Base-by-base conservation (phyloP, 1,140 invertebrate genomes). In the Bombus sibiricus region DNA sequence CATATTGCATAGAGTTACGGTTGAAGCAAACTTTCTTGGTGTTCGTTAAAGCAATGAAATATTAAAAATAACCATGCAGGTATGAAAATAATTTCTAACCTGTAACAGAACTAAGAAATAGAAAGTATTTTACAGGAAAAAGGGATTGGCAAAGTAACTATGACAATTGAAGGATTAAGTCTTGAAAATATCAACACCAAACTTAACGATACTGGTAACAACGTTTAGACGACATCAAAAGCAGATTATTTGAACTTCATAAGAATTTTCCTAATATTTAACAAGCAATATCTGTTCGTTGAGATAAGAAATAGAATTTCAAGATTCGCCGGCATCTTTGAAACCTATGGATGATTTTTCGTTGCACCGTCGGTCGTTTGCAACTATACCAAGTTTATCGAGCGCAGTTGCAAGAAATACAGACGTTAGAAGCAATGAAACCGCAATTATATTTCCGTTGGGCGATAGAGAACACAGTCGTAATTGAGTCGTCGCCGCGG, bases 401-500 rank as follows among this genome's bases (percentile, higher is more conserved):
- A 9, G 1, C 32, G 6, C 18, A 13, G 15, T 1, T 1, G 53
- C 39, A 39, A 76, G 73, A 83, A 76, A 83, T 76, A 83, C 81
- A 34, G 34, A 3, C 3, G 43, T 39, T 76, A 68, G 15, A 76
- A 15, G 72, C 81, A 76, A 83, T 83, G 57, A 83, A 76, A 62
- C 37, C 9, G 47, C 62, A 66, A 62, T 83, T 76, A 39, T 68
- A 83, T 83, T 76, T 47, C 28, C 80, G 1, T 41, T 15, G 18
- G 47, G 25, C 80, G 80, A 73, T 73, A 81, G 80, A 62, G 41
- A 75, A 66, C 41, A 18, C 81, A 41, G 34, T 25, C n/a, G 62
- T 76, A 83, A 83, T 83, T 83, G 81, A 83, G 59, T 76, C 81
- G 81, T 83, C 41, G 72, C 18, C 12, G 47, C 9, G 41, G 57